Conservation (phyloP, 2,888 invertebrate genomes). For the Creontiades dilutus region DNA sequence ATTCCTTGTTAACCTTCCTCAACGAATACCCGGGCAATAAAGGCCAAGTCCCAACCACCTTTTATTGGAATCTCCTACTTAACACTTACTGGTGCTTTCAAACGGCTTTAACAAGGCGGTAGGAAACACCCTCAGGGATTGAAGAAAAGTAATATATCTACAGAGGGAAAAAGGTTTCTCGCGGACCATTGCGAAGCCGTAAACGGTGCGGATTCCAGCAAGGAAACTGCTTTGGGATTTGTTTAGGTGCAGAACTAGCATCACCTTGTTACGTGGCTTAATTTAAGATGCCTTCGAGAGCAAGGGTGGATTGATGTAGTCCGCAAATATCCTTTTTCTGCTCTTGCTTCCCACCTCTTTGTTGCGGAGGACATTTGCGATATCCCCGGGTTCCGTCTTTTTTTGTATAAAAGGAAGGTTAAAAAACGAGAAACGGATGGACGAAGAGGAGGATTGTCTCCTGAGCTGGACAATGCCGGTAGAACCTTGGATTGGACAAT, state of each 20-base stretch:
- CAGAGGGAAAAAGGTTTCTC: slow-evolving; percentile 15
- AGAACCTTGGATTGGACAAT: background rate
- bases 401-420: background rate
- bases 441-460: background rate
- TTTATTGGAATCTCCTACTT: slow-evolving; percentile 67
- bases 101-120: slow-evolving; percentile 61
- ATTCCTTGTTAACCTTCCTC: slow-evolving; percentile 48
- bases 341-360: slow-evolving; percentile 16
- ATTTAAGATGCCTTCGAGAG: slow-evolving; percentile 54
- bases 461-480: background rate
- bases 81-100: slow-evolving; percentile 68
- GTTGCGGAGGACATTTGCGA: slow-evolving; percentile 7
- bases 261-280: slow-evolving; percentile 67
- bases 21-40: slow-evolving; percentile 59
- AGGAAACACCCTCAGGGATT: slow-evolving; percentile 54
- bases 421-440: background rate
- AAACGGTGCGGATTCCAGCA: slow-evolving; percentile 63
- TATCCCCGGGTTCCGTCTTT: slow-evolving; percentile 26
- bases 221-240: slow-evolving; percentile 58
- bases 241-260: slow-evolving; percentile 63
- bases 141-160: slow-evolving; percentile 63
- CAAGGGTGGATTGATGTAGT: slow-evolving; percentile 43
- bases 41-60: slow-evolving; percentile 48
- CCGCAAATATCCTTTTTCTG: slow-evolving; percentile 35
- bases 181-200: slow-evolving; percentile 55